phyloP scores from a whole-genome alignment of 2,888 invertebrate genomes.

The Acanthosepion pharaonis region DNA sequence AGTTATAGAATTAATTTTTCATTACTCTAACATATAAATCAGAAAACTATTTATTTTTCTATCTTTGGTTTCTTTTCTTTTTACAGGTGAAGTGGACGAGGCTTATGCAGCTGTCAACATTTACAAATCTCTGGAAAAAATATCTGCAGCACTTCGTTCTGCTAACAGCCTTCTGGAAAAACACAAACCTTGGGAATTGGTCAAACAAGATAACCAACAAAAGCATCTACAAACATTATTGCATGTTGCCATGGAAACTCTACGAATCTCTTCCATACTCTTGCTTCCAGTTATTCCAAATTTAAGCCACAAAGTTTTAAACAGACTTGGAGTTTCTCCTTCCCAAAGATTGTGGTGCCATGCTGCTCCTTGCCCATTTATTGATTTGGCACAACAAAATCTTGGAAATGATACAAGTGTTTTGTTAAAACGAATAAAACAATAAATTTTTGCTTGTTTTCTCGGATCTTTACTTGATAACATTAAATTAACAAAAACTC shows the following conservation, averaged over 20 bases:
- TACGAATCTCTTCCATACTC: constrained; percentile 86
- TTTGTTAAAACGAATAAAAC: constrained; percentile 48
- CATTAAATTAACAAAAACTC: too few species aligned
- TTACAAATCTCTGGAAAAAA: constrained; percentile 86
- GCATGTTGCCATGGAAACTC: constrained; percentile 87
- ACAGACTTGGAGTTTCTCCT: constrained; percentile 69
- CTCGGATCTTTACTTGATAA: background rate
- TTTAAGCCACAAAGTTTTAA: constrained; percentile 81
- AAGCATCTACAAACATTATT: constrained; percentile 81
- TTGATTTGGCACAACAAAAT: background rate
- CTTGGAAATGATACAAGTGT: constrained; percentile 49
- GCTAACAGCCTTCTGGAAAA: constrained; percentile 91
- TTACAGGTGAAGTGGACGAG: constrained; percentile 78
- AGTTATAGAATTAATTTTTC: too few species aligned
- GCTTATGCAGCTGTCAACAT: constrained; percentile 86
- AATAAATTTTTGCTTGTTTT: background rate
- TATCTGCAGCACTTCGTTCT: constrained; percentile 83
- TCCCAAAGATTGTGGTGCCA: constrained; percentile 54
- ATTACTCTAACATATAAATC: too few species aligned
- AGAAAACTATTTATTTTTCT: background rate
- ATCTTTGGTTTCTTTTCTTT: constrained; percentile 49
- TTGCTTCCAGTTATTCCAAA: constrained; percentile 90
- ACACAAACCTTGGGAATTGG: constrained; percentile 90
- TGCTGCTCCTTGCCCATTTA: background rate
- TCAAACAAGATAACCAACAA: constrained; percentile 77